Conservation (phyloP, 2,888 invertebrate genomes). For the Odontocolon sp. region DNA sequence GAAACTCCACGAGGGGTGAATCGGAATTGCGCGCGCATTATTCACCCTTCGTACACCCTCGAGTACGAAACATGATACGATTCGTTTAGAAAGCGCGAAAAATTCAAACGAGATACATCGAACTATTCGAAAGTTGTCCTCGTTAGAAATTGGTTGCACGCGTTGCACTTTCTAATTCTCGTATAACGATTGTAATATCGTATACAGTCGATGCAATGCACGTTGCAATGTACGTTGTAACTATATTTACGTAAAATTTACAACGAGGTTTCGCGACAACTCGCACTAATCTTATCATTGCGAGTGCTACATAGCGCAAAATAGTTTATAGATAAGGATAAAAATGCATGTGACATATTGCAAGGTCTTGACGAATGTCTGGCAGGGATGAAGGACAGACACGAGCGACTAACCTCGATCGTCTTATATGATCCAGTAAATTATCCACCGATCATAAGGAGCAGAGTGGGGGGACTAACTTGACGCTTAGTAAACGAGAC, state of each 20-base stretch:
- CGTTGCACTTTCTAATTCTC: conserved; percentile 17
- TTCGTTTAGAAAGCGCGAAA: too few species aligned
- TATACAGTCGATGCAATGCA: too few species aligned
- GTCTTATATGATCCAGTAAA: background rate
- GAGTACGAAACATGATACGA: too few species aligned
- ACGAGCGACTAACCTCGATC: background rate
- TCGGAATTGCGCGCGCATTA: conserved; percentile 25
- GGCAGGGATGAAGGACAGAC: background rate
- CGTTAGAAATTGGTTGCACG: background rate
- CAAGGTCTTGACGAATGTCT: background rate
- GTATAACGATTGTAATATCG: too few species aligned
- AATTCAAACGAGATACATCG: too few species aligned
- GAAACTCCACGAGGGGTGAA: background rate
- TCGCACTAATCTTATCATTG: conserved; percentile 5
- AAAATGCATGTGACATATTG: background rate
- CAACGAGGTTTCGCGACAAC: too few species aligned
- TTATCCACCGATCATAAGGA: background rate
- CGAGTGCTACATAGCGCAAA: background rate
- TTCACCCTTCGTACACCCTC: background rate
- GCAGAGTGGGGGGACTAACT: too few species aligned
- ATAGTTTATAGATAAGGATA: background rate
- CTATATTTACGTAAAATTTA: too few species aligned
- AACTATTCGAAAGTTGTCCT: background rate
- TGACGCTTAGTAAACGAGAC: too few species aligned
- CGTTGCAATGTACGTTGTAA: too few species aligned